Evolutionary conservation across 1,140 invertebrate genomes (phyloP).

Genomic region (Orius insidiosus): DNA sequence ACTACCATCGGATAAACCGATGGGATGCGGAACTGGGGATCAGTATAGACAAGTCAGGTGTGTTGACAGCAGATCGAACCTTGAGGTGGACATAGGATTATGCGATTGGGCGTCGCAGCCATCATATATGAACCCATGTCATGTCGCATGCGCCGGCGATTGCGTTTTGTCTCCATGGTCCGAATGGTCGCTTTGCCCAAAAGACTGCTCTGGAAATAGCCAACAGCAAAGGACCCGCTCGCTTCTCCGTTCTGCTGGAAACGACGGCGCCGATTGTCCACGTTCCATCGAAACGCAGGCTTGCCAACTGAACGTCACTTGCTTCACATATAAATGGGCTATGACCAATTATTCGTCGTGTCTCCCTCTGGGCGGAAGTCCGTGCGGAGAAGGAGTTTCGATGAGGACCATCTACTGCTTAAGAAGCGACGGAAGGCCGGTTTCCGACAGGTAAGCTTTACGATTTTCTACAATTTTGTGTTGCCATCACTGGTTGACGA

Average conservation of each 20-base stretch:
- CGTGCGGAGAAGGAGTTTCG: conserved; percentile 41
- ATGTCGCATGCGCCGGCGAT: conserved; percentile 41
- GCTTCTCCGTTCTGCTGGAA: conserved; percentile 33
- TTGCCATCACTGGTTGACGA: too few species aligned
- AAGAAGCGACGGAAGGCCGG: conserved; percentile 36
- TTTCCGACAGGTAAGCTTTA: conserved; percentile 27
- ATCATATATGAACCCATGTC: conserved; percentile 31
- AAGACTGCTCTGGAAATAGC: conserved; percentile 27
- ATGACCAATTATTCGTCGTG: conserved; percentile 39
- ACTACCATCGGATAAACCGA: conserved; percentile 27
- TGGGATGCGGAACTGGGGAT: conserved; percentile 28
- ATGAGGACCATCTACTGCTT: conserved; percentile 35
- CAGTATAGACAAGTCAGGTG: conserved; percentile 30
- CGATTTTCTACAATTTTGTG: neutral
- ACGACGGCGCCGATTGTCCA: conserved; percentile 30
- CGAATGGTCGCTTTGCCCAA: conserved; percentile 38
- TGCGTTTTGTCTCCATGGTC: conserved; percentile 42
- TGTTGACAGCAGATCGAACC: conserved; percentile 26
- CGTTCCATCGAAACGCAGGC: conserved; percentile 35
- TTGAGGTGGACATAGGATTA: conserved; percentile 27
- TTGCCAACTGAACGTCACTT: conserved; percentile 33
- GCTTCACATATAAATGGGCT: conserved; percentile 37
- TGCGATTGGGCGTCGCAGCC: conserved; percentile 32
- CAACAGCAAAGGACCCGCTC: conserved; percentile 36
- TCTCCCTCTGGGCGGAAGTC: conserved; percentile 37